Evolutionary conservation across 2,888 invertebrate genomes (phyloP), one percentile per base, ranked within the genome.

Genomic region (Nineta flava): DNA sequence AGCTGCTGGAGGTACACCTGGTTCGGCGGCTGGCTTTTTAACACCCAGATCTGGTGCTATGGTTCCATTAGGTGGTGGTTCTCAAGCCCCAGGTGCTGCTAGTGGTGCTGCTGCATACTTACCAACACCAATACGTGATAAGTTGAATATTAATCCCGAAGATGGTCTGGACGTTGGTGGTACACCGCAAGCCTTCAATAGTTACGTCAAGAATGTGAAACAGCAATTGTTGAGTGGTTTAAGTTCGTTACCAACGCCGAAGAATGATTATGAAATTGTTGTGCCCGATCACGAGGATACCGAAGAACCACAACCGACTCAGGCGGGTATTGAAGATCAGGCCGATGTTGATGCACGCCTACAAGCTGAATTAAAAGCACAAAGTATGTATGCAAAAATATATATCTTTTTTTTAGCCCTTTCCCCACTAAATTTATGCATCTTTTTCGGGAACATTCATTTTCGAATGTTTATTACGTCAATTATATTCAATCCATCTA

Each of bases 241-340:
- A 21, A 81, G 83, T 19, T 71, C 81, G 1, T 70, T 99, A 51
- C 99, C 99, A 2, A 68, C 79, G 1, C 97, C 99, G 0, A 85
- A 87, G 57, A 97, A 99, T 64, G 97, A 99, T 69, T 99, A 94
- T 65, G 97, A 99, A 71, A 95, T 97, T 60, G 95, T 97, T 41
- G 88, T 96, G 12, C 95, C 96, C 0, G 94, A 94, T 53, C 77
- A 81, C 49, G 73, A 73, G 46, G 70, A 70, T 17, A 70, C 72
- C 13, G 68, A 68, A 2, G 15, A 65, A 43, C 70, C n/a, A n/a
- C 16, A 50, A 16, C 26, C 26, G 26, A 21, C 38, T 3, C 47
- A 47, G 13, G 31, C 21, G 9, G 60, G 65, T 9, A 64, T 86
- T 1, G 90, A 91, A 61, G 95, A 92, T 67, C 91, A 92, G 66